A percentile compares a stretch with the other conserved stretches of the same genome.
Evolutionary conservation across 2,797 vertebrate species (phyloP).

Genomic region (Liasis olivaceus): DNA sequence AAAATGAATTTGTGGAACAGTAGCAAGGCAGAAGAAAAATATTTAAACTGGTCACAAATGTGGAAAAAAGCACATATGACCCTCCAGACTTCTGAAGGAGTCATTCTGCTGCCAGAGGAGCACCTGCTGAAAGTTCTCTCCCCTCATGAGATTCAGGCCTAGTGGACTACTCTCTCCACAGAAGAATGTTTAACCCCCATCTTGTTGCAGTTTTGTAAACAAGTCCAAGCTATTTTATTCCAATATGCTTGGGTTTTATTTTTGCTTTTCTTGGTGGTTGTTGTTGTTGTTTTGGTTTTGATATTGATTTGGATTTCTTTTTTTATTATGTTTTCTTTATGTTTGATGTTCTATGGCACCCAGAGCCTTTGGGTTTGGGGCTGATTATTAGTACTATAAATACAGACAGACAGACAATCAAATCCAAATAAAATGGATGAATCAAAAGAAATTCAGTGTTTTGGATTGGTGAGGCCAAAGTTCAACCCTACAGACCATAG

Average conservation of each 20-base stretch:
- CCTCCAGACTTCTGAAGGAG: not conserved
- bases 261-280: not conserved
- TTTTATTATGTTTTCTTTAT: not conserved
- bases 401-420: too few species aligned
- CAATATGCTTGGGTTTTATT: not conserved
- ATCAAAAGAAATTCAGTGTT: too few species aligned
- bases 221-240: not conserved
- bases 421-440: too few species aligned
- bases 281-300: not conserved
- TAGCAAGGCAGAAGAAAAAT: not conserved
- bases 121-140: not conserved
- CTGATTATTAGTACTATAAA: not conserved
- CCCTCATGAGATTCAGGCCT: too few species aligned
- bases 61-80: not conserved
- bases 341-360: not conserved
- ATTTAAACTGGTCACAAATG: not conserved
- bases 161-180: not conserved
- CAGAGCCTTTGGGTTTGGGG: not conserved
- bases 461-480: too few species aligned
- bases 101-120: not conserved
- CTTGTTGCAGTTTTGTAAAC: not conserved
- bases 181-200: not conserved
- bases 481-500: too few species aligned
- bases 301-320: not conserved
- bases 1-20: not conserved